These are phyloP conservation scores for Fulica atra DNA, from an alignment of 2,113 vertebrate genomes.

Conservation along the genomic window DNA sequence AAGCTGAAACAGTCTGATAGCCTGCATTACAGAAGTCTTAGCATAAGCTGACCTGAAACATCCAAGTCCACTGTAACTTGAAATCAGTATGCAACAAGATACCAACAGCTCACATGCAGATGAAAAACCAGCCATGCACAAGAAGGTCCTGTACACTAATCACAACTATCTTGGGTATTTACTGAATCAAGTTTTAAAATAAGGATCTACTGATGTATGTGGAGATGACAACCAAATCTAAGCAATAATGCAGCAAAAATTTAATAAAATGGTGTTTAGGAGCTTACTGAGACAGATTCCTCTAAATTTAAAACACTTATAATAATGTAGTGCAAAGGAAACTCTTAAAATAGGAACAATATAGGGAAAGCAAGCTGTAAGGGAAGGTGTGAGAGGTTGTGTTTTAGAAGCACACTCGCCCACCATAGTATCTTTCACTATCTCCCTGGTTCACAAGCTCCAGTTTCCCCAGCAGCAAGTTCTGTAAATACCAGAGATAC, in stretches of 20 bases:
- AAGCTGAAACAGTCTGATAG: background rate
- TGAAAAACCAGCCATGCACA: background rate
- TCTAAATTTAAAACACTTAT: background rate
- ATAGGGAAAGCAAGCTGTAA: background rate
- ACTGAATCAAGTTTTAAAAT: background rate
- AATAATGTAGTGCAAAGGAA: background rate
- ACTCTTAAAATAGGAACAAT: background rate
- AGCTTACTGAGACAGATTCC: background rate
- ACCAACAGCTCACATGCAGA: background rate
- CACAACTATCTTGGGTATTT: background rate
- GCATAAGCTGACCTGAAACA: background rate
- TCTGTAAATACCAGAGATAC: constrained; percentile 40
- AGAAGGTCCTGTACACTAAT: background rate
- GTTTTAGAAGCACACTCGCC: background rate
- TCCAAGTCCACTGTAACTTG: background rate
- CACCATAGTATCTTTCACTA: background rate
- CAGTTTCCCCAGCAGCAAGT: background rate
- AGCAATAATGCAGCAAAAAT: background rate
- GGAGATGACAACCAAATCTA: rapidly evolving
- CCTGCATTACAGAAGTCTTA: background rate
- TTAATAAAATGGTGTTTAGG: background rate
- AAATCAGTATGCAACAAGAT: background rate
- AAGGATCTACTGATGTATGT: background rate
- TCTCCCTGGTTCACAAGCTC: background rate
- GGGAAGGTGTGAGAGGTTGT: background rate